phyloP scores from a whole-genome alignment of 1,140 invertebrate species.

The Drosophila bocqueti region DNA sequence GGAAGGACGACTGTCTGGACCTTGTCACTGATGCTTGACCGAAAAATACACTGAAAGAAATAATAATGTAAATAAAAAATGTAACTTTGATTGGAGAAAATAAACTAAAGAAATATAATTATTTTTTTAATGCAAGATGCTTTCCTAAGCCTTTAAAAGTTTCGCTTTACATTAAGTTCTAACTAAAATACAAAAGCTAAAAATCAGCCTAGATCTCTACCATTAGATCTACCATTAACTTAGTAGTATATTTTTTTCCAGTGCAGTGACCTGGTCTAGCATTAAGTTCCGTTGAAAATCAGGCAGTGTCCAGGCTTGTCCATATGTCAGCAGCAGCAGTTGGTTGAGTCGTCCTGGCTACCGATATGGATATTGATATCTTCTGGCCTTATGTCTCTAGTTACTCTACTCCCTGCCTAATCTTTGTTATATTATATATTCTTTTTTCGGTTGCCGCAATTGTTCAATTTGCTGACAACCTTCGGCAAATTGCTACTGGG shows the following conservation, averaged over 20 bases:
- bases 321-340: conserved; percentile 72
- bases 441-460: conserved; percentile 23
- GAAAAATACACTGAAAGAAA: conserved; percentile 6
- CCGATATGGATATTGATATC: conserved; percentile 53
- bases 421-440: conserved; percentile 60
- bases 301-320: conserved; percentile 29
- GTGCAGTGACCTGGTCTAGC: conserved; percentile 47
- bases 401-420: conserved; percentile 16
- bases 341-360: conserved; percentile 70
- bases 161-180: fast-evolving
- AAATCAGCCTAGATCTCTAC: no score
- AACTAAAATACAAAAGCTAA: no score
- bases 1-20: conserved; percentile 39
- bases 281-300: conserved; percentile 62
- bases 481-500: conserved; percentile 56
- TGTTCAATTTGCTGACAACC: conserved; percentile 55
- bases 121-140: no score
- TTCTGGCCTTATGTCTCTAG: conserved; percentile 42
- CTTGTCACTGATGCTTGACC: conserved; percentile 68
- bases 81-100: no score
- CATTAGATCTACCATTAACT: no score
- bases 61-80: no score
- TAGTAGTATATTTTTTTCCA: not conserved
- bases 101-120: not conserved
- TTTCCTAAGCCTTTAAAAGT: not conserved